Base-by-base conservation (phyloP, 2,888 invertebrate genomes). In the Melipona beecheii region DNA sequence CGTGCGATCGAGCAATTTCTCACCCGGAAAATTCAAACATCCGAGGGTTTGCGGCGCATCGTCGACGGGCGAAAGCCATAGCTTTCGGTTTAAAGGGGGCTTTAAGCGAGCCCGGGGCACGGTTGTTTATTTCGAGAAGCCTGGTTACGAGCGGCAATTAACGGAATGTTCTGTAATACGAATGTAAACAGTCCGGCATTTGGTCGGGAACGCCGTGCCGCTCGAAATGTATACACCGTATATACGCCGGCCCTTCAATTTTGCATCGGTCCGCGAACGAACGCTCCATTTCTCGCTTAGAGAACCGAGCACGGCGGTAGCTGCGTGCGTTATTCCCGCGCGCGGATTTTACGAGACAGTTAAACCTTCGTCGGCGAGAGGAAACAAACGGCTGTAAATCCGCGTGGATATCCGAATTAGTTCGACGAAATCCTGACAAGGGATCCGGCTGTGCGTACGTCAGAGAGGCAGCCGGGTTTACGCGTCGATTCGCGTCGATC, bases 401-500 rank as follows among this genome's bases (percentile, higher is more conserved):
- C 66, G 19, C 50, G 43, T n/a, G 3, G 50, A 27, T 64, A 24
- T 56, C 64, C 75, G 72, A 79, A 89, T 82, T 82, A 86, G 86
- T 87, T 86, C 74, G 86, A 80, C 81, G 76, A 84, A 89, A 86
- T 87, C 89, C 58, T 24, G 60, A n/a, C 31, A 21, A 9, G 19
- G 17, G 27, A 4, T 4, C 24, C 13, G 56, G 56, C 75, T 50
- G 58, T 71, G 73, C 15, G 24, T 4, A 17, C 31, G 31, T 31
- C 21, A 5, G 9, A 15, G 15, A 17, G n/a, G 5, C 36, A 27
- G 72, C 36, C 49, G 78, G 65, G 43, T 84, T 87, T 85, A 85
- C 75, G 43, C 43, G 79, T 27, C 75, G 79, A 27, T 27, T 27
- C 27, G 27, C 27, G 27, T 27, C 27, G 56, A 83, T 85, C 80